Evolutionary conservation across 2,888 invertebrate species (phyloP).

Genomic region (Hirtodrosophila cameraria): DNA sequence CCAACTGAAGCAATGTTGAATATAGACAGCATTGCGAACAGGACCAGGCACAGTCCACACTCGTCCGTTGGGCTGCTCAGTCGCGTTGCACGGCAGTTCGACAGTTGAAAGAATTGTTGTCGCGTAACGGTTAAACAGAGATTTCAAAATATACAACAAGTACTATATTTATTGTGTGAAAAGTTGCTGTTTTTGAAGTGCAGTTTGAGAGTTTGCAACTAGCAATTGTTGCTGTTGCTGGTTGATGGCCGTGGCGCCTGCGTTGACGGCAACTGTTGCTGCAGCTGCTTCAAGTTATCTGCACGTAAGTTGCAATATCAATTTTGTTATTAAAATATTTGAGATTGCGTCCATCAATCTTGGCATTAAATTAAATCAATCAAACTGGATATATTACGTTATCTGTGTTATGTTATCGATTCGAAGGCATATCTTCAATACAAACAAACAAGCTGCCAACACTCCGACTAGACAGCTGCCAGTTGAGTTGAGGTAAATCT

Average conservation of each 20-base stretch:
- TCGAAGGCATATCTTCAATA: conserved; percentile 29
- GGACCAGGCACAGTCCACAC: conserved; percentile 73
- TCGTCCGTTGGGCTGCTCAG: conserved; percentile 78
- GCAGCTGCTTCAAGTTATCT: conserved; percentile 47
- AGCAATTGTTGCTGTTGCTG: conserved; percentile 14
- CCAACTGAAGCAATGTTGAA: conserved; percentile 26
- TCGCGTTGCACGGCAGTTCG: conserved; percentile 64
- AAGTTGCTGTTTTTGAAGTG: conserved; percentile 29
- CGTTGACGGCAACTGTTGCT: conserved; percentile 71
- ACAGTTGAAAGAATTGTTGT: conserved; percentile 43
- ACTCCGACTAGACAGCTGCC: conserved; percentile 52
- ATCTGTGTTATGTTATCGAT: conserved; percentile 64
- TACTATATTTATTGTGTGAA: conserved; percentile 16
- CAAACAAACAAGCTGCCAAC: conserved; percentile 30
- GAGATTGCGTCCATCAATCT: conserved; percentile 61
- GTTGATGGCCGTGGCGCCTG: conserved; percentile 51
- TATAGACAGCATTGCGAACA: conserved; percentile 46
- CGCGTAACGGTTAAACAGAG: conserved; percentile 36
- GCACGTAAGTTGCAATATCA: conserved; percentile 59
- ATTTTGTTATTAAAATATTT: neutral
- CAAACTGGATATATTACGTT: conserved; percentile 45
- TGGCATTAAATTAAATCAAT: conserved; percentile 66
- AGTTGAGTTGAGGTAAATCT: conserved; percentile 31
- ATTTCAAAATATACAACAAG: conserved; percentile 30
- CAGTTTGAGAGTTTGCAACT: conserved; percentile 17